Conservation (phyloP, 2,888 invertebrate genomes). For the Girardia tigrina region DNA sequence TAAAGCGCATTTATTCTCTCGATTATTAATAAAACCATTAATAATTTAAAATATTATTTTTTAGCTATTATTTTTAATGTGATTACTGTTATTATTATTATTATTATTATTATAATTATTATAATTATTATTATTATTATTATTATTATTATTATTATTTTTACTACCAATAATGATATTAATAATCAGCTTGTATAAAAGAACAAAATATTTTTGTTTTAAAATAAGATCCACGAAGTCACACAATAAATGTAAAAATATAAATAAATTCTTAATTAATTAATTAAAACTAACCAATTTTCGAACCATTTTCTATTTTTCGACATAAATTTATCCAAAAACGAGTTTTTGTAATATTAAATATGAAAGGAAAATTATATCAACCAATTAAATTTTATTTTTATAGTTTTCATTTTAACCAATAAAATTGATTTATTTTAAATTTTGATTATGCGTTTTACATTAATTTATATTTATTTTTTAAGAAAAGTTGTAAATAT, state of each 20-base stretch:
- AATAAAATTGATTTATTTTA: neutral
- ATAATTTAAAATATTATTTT: too few relatives aligned
- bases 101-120: neutral
- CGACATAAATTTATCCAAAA: neutral
- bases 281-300: neutral
- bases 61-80: neutral
- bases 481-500: too few relatives aligned
- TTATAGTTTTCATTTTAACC: neutral
- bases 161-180: too few relatives aligned
- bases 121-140: neutral
- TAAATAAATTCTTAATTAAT: neutral
- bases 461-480: too few relatives aligned
- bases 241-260: too few relatives aligned
- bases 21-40: too few relatives aligned
- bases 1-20: too few relatives aligned
- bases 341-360: neutral
- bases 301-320: neutral
- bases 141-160: too few relatives aligned
- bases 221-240: too few relatives aligned
- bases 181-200: too few relatives aligned
- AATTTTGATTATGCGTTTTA: too few relatives aligned
- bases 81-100: neutral
- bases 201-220: too few relatives aligned
- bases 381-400: neutral
- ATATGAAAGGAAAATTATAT: neutral